Base-by-base conservation (phyloP, 1,140 invertebrate genomes). In the Copidosoma floridanum region DNA sequence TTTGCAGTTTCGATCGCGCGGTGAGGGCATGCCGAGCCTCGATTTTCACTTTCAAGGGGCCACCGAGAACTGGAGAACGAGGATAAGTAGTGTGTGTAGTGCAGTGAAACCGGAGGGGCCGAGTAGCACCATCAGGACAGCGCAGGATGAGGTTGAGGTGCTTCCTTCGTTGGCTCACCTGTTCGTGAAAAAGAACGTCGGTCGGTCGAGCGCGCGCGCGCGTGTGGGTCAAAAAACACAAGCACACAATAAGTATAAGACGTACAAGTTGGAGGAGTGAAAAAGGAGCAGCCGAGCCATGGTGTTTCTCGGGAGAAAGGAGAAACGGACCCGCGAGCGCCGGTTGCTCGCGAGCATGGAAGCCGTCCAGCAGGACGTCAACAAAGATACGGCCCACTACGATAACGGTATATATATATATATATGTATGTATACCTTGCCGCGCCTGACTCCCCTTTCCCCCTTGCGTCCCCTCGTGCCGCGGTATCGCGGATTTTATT, bases 221-320 rank as follows among this genome's bases (percentile, higher is more conserved):
- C 20, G 16, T n/a, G n/a, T n/a, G n/a, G n/a, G n/a, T n/a, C n/a
- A 23, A 46, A 46, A 23, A 46, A 24, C 47, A 16, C 27, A 46
- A 11, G 26, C 46, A 40, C 26, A 16, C 24, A 27, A 16, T 2
- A 11, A 29, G 18, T 16, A 5, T 8, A 16, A 27, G 0, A 27
- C 1, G 7, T 7, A n/a, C 12, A 20, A n/a, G n/a, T n/a, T n/a
- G n/a, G n/a, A n/a, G n/a, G n/a, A n/a, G n/a, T n/a, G n/a, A n/a
- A n/a, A n/a, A n/a, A 1, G 1, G 44, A 46, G 2, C 2, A 43
- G n/a, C 29, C 0, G 2, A 24, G 14, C 3, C 38, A 80, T 80
- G 77, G 77, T 79, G 43, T 75, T 77, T 65, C 77, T 79, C 47
- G 77, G 76, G 6, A 72, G 71, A 21, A 80, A 80, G 60, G 71